Evolutionary conservation across 2,888 invertebrate genomes (phyloP).

Genomic region (Andrena flavipes): DNA sequence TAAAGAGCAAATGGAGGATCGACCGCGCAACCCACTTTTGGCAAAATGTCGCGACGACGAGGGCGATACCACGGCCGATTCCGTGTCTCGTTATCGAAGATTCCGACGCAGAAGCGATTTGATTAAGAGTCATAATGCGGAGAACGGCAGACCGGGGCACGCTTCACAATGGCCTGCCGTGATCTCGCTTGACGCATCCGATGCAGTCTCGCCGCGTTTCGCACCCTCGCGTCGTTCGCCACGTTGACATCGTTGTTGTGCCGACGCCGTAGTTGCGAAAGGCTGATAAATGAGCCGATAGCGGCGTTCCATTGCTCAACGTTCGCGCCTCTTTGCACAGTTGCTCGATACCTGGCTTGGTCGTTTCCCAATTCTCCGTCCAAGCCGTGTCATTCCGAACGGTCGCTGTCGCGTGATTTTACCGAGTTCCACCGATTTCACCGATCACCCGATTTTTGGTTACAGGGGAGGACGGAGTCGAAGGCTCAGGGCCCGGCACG

Average conservation of each 20-base stretch:
- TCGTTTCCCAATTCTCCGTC: constrained; percentile 52
- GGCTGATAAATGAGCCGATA: constrained; percentile 84
- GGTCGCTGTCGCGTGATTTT: no score
- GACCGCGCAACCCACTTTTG: constrained; percentile 1
- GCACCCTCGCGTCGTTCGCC: constrained; percentile 47
- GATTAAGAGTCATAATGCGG: constrained; percentile 82
- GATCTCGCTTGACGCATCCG: constrained; percentile 67
- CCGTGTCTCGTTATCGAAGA: constrained; percentile 1
- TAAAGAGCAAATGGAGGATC: no score
- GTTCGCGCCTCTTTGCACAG: constrained; percentile 79
- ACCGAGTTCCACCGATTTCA: background rate
- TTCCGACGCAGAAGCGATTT: constrained; percentile 76
- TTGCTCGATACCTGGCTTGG: constrained; percentile 58
- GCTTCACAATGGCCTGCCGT: constrained; percentile 74
- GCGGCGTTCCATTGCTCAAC: constrained; percentile 79
- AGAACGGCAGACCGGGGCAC: constrained; percentile 76
- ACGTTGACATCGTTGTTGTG: constrained; percentile 60
- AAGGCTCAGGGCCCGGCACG: constrained; percentile 82
- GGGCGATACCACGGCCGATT: constrained; percentile 11
- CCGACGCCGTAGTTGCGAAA: constrained; percentile 74
- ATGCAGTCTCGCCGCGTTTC: constrained; percentile 51
- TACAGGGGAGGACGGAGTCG: constrained; percentile 87
- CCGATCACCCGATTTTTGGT: constrained; percentile 73
- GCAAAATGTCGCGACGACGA: background rate
- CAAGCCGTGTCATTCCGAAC: background rate